These are phyloP conservation scores for Hartigia nigra DNA, from an alignment of 2,888 invertebrate species.

Conservation along the genomic window DNA sequence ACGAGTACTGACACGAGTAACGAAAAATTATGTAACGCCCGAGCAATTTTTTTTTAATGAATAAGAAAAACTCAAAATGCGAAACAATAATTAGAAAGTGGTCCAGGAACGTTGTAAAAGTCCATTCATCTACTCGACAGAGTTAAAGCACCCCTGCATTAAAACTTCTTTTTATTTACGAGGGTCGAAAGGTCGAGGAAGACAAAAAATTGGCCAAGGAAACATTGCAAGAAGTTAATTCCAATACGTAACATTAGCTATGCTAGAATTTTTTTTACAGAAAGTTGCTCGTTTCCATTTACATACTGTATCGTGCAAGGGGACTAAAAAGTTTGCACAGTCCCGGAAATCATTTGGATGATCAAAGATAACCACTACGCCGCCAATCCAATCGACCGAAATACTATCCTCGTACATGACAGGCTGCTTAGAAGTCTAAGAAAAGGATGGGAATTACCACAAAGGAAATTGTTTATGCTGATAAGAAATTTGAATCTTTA, in stretches of 20 bases:
- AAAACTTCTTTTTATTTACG: background rate
- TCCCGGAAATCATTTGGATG: background rate
- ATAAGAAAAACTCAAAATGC: no score
- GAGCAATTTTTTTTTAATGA: no score
- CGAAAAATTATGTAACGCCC: background rate
- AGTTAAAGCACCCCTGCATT: background rate
- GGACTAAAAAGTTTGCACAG: background rate
- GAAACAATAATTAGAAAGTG: background rate
- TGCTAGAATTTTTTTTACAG: background rate
- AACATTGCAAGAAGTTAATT: background rate
- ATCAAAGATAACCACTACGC: background rate
- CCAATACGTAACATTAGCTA: background rate
- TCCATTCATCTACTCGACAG: background rate
- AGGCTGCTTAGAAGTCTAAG: background rate
- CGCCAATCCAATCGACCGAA: background rate
- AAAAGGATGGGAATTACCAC: background rate
- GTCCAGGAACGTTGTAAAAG: background rate
- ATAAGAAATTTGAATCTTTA: background rate
- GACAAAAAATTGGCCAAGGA: background rate
- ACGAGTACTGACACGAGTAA: background rate
- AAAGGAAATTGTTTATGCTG: background rate
- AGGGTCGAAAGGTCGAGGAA: background rate
- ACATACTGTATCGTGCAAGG: background rate
- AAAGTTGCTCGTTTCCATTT: background rate
- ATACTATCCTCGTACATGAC: background rate